Base-by-base conservation (phyloP, 2,888 invertebrate species). In the Dryadula phaetusa region DNA sequence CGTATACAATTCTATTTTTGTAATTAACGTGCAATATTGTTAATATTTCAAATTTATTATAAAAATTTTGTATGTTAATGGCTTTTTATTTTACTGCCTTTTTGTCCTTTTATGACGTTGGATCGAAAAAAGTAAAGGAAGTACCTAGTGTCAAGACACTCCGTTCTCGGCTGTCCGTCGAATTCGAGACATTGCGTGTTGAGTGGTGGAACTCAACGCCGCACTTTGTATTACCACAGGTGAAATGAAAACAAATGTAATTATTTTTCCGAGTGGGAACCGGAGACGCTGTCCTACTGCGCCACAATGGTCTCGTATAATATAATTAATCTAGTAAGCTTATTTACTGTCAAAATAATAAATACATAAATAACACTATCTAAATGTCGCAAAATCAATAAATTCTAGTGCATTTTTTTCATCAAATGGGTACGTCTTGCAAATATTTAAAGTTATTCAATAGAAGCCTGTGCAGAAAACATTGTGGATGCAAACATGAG, bases 1-100 rank as follows among this genome's bases (percentile, higher is more conserved):
- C 40, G n/a, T 56, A 40, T 37, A 37, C 37, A 56, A 56, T 22
- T 56, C 5, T 56, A 56, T 56, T 54, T 37, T 54, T 54, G n/a
- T 54, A 22, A 37, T n/a, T 8, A 40, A 40, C 25, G 22, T 56
- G 34, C 16, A 32, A 52, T 52, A 32, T 44, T 20, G 2, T 44
- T 32, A 28, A 16, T 52, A 25, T 32, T 37, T 22, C 37, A 54
- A 54, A 54, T 54, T 14, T n/a, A n/a, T n/a, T n/a, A n/a, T n/a
- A n/a, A n/a, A n/a, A n/a, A n/a, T n/a, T 40, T 22, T n/a, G 37
- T 37, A 34, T 8, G 4, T 8, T 3, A 14, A 8, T 37, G 3
- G 46, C 7, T 22, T 37, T 37, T 37, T n/a, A 28, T 28, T 37
- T 18, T 18, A 18, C 18, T 18, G 3, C 18, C 18, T 18, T 18